phyloP scores from a whole-genome alignment of 2,797 vertebrate species.

The Sebastiscus albofasciatus region DNA sequence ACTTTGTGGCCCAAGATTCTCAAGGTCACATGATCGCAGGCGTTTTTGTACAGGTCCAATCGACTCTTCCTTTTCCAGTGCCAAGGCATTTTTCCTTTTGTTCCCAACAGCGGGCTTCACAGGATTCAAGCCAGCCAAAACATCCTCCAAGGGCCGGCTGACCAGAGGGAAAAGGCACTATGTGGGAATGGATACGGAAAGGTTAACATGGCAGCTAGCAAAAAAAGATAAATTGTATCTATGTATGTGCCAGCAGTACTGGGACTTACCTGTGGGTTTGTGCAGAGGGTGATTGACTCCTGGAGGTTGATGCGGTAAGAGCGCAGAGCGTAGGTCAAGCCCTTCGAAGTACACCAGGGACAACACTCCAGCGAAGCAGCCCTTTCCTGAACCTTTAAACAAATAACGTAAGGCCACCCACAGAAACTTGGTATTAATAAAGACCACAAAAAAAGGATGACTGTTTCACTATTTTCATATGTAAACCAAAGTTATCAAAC shows the following conservation, averaged over 20 bases:
- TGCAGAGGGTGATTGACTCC: slow-evolving; percentile 92
- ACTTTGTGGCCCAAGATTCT: neutral
- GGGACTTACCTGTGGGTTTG: slow-evolving; percentile 88
- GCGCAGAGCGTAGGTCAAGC: slow-evolving; percentile 81
- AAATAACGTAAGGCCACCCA: neutral
- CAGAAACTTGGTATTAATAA: neutral
- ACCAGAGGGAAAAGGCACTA: slow-evolving; percentile 97
- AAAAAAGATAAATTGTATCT: neutral
- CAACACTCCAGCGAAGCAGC: slow-evolving; percentile 76
- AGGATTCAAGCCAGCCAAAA: slow-evolving; percentile 79
- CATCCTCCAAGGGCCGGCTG: slow-evolving; percentile 85
- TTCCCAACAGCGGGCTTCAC: slow-evolving; percentile 27
- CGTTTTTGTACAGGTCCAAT: slow-evolving; percentile 51
- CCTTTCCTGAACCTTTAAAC: slow-evolving; percentile 73
- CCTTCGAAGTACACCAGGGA: slow-evolving; percentile 91
- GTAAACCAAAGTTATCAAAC: neutral
- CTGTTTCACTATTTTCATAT: neutral
- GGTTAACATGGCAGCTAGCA: slow-evolving; percentile 5
- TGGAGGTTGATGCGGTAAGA: slow-evolving; percentile 90
- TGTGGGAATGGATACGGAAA: neutral
- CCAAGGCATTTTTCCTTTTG: slow-evolving; percentile 62
- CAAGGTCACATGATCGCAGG: slow-evolving; percentile 20
- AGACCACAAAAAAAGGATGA: neutral
- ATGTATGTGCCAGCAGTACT: neutral
- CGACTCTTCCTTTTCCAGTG: slow-evolving; percentile 37